phyloP scores from a whole-genome alignment of 2,888 invertebrate genomes.

The Pandemis cinnamomeana region DNA sequence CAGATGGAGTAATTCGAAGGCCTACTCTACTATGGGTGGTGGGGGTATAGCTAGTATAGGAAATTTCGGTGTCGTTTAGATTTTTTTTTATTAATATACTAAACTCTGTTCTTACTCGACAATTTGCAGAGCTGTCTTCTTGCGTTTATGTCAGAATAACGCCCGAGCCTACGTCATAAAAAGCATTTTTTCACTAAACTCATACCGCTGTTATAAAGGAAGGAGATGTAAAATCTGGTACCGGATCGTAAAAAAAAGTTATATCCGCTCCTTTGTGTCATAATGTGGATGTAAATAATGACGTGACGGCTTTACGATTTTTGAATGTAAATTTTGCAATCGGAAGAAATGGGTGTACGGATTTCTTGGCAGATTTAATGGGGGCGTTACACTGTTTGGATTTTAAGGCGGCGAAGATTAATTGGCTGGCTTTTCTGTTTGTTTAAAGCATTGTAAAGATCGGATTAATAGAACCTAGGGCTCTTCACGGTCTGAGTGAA shows the following conservation, averaged over 20 bases:
- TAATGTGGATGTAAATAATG: constrained; percentile 40
- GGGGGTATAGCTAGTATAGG: no score
- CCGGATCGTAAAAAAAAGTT: constrained; percentile 37
- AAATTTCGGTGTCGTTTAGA: no score
- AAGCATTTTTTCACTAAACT: constrained; percentile 36
- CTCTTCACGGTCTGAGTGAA: no score
- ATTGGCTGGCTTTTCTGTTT: neutral
- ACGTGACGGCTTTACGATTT: constrained; percentile 40
- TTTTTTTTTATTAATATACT: no score
- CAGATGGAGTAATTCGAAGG: no score
- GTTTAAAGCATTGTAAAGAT: no score
- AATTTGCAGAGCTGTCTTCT: neutral
- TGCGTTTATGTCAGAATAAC: constrained; percentile 1
- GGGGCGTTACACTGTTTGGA: neutral
- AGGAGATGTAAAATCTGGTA: constrained; percentile 39
- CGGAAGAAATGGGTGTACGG: constrained; percentile 34
- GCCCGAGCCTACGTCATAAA: constrained; percentile 19
- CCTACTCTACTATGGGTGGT: no score
- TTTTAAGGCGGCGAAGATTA: neutral
- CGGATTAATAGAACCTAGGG: no score
- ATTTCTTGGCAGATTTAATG: constrained; percentile 32
- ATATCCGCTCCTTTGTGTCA: constrained; percentile 41
- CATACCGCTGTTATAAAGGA: constrained; percentile 36
- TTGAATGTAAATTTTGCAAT: constrained; percentile 41
- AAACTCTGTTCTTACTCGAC: neutral